Base-by-base conservation (phyloP, 2,797 vertebrate genomes). In the Erethizon dorsatum region DNA sequence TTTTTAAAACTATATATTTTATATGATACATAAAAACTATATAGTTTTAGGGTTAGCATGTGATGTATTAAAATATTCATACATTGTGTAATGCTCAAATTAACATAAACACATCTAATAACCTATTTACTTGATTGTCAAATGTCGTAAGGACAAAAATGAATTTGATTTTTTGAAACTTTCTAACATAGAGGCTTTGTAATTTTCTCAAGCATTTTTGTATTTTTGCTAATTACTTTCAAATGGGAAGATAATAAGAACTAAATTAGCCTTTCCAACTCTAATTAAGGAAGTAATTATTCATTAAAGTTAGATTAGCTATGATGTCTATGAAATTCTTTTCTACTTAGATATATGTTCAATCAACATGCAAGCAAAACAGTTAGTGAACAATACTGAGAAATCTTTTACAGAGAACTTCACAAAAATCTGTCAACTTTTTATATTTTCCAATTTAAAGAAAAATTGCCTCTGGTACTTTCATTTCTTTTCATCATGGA, bases 271-370 rank as follows among this genome's bases (percentile, higher is more conserved):
- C 31, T 77, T 95, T 96, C 50, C 54, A 97, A 87, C 28, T 88
- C 65, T 96, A 85, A 94, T 93, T 94, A 96, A 94, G 22, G 31
- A 93, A 94, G 54, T 82, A 92, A 63, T 15, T 94, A 91, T 88
- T 94, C 71, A 79, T 90, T 91, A 96, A 94, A 91, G 54, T 92
- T 86, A 95, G 37, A 90, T 78, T 91, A 95, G 57, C 20, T 86
- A 71, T 83, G 94, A 77, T 57, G 85, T 80, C 80, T 69, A 86
- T 56, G 61, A 93, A 93, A 26, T 56, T 77, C 47, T 89, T 96
- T 87, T 37, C 84, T 91, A 82, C 3, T n/a, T 89, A 78, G 2
- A 83, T n/a, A 63, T 50, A 69, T 79, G 56, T 52, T 65, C 61
- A 87, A 37, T 33, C 41, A 79, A n/a, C 94, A 87, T n/a, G 20